phyloP scores from a whole-genome alignment of 2,113 vertebrate genomes.

The Bostrychus sinensis region DNA sequence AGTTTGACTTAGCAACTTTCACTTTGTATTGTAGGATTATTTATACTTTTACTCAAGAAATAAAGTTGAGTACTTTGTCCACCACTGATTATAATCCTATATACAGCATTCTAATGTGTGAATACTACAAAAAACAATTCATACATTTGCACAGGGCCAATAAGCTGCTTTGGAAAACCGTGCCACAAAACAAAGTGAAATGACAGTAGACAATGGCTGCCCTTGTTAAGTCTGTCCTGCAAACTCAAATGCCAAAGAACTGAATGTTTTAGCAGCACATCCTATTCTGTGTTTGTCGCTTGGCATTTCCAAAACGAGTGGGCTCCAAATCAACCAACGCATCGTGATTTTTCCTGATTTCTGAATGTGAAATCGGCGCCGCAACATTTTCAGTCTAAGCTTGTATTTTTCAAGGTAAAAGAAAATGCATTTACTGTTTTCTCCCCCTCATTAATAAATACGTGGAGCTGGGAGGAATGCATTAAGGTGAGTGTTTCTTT shows the following conservation, averaged over 20 bases:
- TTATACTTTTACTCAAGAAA: too few relatives aligned
- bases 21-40: too few relatives aligned
- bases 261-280: background rate
- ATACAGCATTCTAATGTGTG: too few relatives aligned
- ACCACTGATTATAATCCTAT: too few relatives aligned
- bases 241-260: background rate
- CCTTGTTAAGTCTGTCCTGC: background rate
- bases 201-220: background rate
- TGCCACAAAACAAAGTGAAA: background rate
- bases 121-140: background rate
- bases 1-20: too few relatives aligned
- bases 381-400: conserved; percentile 29
- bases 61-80: too few relatives aligned
- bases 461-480: conserved; percentile 45
- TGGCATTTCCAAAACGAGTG: conserved; percentile 29
- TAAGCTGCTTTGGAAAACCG: background rate
- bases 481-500: conserved; percentile 73
- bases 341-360: conserved; percentile 2
- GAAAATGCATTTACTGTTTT: conserved; percentile 55
- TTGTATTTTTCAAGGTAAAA: conserved; percentile 45
- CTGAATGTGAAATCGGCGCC: conserved; percentile 19
- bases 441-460: conserved; percentile 58
- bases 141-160: background rate
- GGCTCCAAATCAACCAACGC: background rate
- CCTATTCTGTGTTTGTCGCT: background rate